Base-by-base conservation (phyloP, 2,113 vertebrate genomes). In the Cheirogaleus medius region DNA sequence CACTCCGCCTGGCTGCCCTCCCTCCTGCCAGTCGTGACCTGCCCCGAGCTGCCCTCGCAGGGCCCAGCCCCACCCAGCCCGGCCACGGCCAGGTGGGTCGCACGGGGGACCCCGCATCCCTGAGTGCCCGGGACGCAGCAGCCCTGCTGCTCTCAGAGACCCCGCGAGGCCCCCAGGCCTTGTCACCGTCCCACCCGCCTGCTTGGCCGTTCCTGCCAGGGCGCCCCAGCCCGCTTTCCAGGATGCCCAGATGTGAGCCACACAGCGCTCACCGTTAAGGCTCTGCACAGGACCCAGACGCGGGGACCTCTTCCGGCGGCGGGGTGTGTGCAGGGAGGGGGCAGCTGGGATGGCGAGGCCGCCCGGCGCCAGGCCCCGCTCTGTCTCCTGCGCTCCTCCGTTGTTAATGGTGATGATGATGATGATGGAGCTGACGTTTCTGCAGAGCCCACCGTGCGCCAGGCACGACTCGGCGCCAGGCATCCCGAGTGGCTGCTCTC, bases 391-490 rank as follows among this genome's bases (percentile, higher is more conserved):
- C 83, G 66, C 8, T 25, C 14, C 64, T 52, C 69, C 1, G 0
- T 12, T 13, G 58, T 6, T n/a, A 23, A 60, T 42, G 34, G 13
- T 71, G 21, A 29, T 71, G 10, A 71, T 42, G 10, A 71, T 42
- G 54, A 6, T 8, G 6, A 29, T 27, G 5, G 47, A 23, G 37
- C 23, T 11, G 5, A 32, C 9, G 0, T 42, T 60, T 78, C 81
- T 74, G 54, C 10, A 25, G n/a, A 29, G 85, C 29, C 37, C 8
- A 3, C 63, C 1, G 0, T 6, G 21, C 7, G 23, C 49, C 66
- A 6, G 52, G 44, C 34, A 2, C 0, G 1, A 6, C 66, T 71
- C 5, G 0, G 6, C 3, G 0, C 15, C 32, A 0, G 29, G 54
- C 54, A 56, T 23, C 64, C 73, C 23, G 18, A 13, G 34, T 9